Conservation (phyloP, 2,888 invertebrate species). For the Tanypteryx hageni region DNA sequence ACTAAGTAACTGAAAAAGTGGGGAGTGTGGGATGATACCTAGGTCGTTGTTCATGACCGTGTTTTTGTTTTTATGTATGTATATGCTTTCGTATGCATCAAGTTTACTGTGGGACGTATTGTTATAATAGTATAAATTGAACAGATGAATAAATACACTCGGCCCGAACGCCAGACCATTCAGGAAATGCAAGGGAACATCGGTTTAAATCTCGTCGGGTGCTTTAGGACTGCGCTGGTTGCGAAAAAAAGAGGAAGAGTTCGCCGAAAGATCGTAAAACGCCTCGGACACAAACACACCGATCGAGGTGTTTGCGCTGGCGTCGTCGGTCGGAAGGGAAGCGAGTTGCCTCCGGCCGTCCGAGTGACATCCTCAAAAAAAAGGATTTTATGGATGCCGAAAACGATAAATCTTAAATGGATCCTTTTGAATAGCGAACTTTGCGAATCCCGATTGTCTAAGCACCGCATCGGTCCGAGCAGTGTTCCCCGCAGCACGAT, state of each 20-base stretch:
- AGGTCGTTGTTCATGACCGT: too few species aligned
- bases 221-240: not conserved
- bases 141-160: too few species aligned
- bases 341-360: not conserved
- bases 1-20: too few species aligned
- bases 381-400: not conserved
- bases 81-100: too few species aligned
- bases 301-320: not conserved
- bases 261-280: conserved; percentile 6
- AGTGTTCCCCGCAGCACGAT: too few species aligned
- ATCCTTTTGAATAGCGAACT: not conserved
- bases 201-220: too few species aligned
- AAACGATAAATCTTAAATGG: not conserved
- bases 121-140: too few species aligned
- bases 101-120: too few species aligned
- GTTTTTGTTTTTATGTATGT: too few species aligned
- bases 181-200: too few species aligned
- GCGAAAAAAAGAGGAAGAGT: not conserved
- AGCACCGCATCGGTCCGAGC: not conserved
- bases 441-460: not conserved
- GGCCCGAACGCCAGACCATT: too few species aligned
- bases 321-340: not conserved
- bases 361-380: not conserved
- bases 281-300: conserved; percentile 24
- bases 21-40: too few species aligned